These are phyloP conservation scores for Mirza zaza DNA, from an alignment of 2,113 vertebrate species.

Conservation along the genomic window DNA sequence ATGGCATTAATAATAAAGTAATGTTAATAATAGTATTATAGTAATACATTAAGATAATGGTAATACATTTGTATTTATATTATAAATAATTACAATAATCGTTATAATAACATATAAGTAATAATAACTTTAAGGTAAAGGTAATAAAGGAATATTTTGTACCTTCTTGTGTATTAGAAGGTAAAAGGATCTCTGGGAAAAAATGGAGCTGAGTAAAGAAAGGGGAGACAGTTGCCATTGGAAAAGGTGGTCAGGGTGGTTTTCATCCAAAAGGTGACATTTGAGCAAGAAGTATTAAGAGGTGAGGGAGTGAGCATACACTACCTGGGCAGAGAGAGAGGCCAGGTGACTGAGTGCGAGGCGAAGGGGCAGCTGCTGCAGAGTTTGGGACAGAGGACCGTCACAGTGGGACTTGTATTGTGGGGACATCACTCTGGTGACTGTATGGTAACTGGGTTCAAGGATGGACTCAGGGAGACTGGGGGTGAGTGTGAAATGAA, in stretches of 20 bases:
- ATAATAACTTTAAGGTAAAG: neutral
- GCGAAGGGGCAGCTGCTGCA: neutral
- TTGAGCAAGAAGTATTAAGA: neutral
- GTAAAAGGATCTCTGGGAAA: neutral
- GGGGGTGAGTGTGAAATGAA: neutral
- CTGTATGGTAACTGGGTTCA: neutral
- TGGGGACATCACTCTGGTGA: neutral
- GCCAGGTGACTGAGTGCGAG: neutral
- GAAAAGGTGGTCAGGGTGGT: neutral
- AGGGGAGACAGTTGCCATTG: neutral
- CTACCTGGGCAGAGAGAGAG: neutral
- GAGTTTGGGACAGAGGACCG: neutral
- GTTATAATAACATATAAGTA: neutral
- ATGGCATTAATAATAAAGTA: neutral
- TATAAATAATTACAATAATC: neutral
- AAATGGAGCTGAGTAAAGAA: neutral
- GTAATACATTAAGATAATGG: neutral
- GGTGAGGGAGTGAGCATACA: neutral
- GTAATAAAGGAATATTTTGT: neutral
- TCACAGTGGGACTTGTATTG: no score
- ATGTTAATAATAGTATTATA: neutral
- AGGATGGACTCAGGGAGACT: neutral
- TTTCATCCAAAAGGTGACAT: neutral
- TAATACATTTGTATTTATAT: neutral
- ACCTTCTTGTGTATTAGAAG: neutral